Conservation (phyloP, 2,113 vertebrate genomes). For the Brachyhypopomus gauderio region DNA sequence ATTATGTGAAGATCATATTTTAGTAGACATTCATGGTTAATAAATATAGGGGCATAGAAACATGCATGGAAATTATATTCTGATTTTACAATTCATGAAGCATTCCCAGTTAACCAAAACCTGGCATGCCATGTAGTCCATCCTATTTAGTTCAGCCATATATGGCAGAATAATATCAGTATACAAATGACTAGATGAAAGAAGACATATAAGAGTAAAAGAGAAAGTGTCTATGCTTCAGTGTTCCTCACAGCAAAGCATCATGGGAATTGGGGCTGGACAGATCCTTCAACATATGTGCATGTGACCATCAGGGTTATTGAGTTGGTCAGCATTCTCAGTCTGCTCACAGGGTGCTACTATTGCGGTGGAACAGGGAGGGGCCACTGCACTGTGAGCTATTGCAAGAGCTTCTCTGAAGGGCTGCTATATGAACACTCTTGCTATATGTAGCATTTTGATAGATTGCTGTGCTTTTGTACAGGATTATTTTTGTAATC, state of each 20-base stretch:
- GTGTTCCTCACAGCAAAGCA: not conserved
- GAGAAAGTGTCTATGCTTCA: not conserved
- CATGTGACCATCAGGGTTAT: not conserved
- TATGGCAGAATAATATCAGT: not conserved
- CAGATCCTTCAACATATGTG: not conserved
- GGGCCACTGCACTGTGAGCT: too few species aligned
- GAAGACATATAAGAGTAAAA: conserved; percentile 2
- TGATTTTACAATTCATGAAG: too few species aligned
- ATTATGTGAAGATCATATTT: too few species aligned
- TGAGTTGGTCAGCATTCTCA: too few species aligned
- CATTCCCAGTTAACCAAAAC: not conserved
- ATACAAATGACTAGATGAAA: not conserved
- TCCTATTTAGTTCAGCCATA: not conserved
- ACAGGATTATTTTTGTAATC: not conserved
- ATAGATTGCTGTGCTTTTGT: conserved; percentile 6
- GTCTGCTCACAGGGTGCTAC: too few species aligned
- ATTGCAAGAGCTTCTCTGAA: too few species aligned
- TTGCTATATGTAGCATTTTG: not conserved
- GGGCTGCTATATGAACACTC: too few species aligned
- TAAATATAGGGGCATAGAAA: too few species aligned
- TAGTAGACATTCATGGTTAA: too few species aligned
- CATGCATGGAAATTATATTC: too few species aligned
- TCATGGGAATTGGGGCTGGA: not conserved
- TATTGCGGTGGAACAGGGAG: not conserved
- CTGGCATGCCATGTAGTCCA: not conserved